phyloP scores from a whole-genome alignment of 1,140 invertebrate species.

The Aphaenogaster ashmeadi region DNA sequence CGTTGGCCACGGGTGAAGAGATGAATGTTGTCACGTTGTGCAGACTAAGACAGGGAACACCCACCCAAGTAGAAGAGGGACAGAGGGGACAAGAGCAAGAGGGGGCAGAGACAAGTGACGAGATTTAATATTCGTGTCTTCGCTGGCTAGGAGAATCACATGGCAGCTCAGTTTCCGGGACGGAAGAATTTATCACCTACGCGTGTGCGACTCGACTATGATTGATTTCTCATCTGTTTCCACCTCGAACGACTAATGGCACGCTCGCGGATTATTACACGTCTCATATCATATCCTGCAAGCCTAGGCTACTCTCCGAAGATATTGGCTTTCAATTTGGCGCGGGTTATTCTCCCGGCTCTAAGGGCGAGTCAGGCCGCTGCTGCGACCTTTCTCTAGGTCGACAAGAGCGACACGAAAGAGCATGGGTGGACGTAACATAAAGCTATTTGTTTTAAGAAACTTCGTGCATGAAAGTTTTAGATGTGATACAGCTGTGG shows the following conservation, averaged over 20 bases:
- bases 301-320: neutral
- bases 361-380: neutral
- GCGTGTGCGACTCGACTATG: conserved; percentile 43
- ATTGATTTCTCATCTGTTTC: conserved; percentile 58
- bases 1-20: conserved; percentile 34
- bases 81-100: neutral
- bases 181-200: conserved; percentile 60
- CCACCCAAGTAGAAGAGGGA: neutral
- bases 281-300: conserved; percentile 49
- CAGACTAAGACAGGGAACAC: neutral
- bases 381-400: neutral
- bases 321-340: conserved; percentile 68
- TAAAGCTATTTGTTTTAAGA: conserved; percentile 9
- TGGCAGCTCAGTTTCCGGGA: conserved; percentile 26
- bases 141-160: conserved; percentile 1
- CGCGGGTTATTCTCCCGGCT: neutral
- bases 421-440: neutral
- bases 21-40: conserved; percentile 41
- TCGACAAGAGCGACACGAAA: neutral
- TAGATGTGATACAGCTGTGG: neutral
- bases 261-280: conserved; percentile 66
- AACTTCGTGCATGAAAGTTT: conserved; percentile 1
- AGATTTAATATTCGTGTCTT: conserved; percentile 64
- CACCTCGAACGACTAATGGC: conserved; percentile 34
- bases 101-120: neutral